A percentile compares a stretch with the other conserved stretches of the same genome.
Evolutionary conservation across 2,888 invertebrate genomes (phyloP).

Genomic region (Hartigia nigra): DNA sequence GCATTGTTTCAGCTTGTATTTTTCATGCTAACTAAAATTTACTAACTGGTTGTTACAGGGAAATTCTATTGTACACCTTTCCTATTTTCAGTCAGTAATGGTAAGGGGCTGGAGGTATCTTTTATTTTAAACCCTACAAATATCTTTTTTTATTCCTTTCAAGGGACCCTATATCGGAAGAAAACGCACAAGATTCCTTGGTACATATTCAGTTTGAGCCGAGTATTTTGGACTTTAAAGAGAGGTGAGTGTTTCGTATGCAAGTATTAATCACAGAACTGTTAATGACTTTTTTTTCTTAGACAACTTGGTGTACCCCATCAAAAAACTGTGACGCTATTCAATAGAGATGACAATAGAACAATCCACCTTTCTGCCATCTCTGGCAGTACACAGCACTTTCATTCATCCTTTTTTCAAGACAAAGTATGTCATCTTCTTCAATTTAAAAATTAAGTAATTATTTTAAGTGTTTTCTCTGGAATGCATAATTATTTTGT

Average conservation of each 20-base stretch:
- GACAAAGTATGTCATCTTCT: constrained; percentile 78
- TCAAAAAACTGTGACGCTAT: constrained; percentile 85
- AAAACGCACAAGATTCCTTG: constrained; percentile 60
- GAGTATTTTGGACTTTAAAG: constrained; percentile 76
- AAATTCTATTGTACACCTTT: constrained; percentile 35
- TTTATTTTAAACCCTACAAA: constrained; percentile 11
- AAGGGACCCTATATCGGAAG: constrained; percentile 51
- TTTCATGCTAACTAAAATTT: not conserved
- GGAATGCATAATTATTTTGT: constrained; percentile 28
- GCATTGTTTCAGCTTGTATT: not conserved
- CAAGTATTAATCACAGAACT: no score
- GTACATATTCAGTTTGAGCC: constrained; percentile 73
- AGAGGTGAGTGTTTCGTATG: constrained; percentile 68
- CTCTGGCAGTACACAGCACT: constrained; percentile 93
- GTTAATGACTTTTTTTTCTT: constrained; percentile 61
- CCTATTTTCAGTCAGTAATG: constrained; percentile 46
- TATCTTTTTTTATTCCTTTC: constrained; percentile 27
- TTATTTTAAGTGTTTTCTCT: not conserved
- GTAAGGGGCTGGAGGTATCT: constrained; percentile 18
- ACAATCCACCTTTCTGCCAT: constrained; percentile 93
- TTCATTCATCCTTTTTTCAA: constrained; percentile 97
- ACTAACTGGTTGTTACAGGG: not conserved
- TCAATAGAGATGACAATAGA: constrained; percentile 87
- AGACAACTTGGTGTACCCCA: constrained; percentile 90
- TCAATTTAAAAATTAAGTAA: not conserved